These are phyloP conservation scores for Drosophila lacicola DNA, from an alignment of 2,888 invertebrate genomes.

Conservation along the genomic window DNA sequence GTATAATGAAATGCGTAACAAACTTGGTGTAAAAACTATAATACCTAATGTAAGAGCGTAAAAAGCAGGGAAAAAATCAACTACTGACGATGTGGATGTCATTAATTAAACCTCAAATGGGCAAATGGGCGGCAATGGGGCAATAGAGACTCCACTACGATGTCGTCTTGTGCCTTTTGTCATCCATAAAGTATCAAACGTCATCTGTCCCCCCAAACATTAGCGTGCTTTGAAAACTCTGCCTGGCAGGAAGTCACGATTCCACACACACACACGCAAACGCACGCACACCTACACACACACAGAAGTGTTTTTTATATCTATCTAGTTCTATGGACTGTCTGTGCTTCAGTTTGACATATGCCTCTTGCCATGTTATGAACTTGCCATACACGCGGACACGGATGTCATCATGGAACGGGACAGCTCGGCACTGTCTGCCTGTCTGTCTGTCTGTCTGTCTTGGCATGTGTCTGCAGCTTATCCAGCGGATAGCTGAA, in stretches of 20 bases:
- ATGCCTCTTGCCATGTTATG: constrained; percentile 21
- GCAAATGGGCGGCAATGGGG: constrained; percentile 36
- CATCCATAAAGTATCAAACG: constrained; percentile 68
- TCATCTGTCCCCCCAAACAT: constrained; percentile 10
- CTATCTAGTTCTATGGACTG: constrained; percentile 34
- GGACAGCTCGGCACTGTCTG: constrained; percentile 6
- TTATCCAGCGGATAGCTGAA: constrained; percentile 4
- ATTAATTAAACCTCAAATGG: constrained; percentile 80
- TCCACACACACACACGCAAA: constrained; percentile 46
- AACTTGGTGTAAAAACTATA: neutral
- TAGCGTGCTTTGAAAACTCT: constrained; percentile 49
- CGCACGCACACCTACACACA: constrained; percentile 14
- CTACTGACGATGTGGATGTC: constrained; percentile 52
- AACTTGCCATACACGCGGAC: constrained; percentile 43
- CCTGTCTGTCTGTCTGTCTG: constrained; percentile 7
- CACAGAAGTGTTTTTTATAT: constrained; percentile 18
- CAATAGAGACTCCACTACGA: constrained; percentile 42
- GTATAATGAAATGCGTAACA: neutral
- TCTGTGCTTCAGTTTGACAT: constrained; percentile 31
- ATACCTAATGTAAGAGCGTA: neutral
- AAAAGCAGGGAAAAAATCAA: constrained; percentile 6
- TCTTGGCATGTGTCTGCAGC: constrained; percentile 18
- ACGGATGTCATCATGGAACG: constrained; percentile 32
- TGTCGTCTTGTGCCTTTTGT: constrained; percentile 69
- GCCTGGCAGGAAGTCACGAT: constrained; percentile 76